These are phyloP conservation scores for Callimorpha dominula DNA, from an alignment of 2,888 invertebrate species.

Conservation along the genomic window DNA sequence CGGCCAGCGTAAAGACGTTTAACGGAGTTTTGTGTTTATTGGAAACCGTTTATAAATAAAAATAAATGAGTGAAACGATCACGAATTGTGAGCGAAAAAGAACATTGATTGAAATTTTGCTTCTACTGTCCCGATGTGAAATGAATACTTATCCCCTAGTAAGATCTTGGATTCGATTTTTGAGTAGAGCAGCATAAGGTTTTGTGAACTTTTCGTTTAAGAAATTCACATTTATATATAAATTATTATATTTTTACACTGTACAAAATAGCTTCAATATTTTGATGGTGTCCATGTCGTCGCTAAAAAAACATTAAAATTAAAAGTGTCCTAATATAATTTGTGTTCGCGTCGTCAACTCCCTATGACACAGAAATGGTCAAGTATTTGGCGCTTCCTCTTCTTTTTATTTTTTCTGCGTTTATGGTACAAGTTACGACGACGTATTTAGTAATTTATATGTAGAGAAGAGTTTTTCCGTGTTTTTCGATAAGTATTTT, in stretches of 20 bases:
- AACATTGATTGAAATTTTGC: background rate
- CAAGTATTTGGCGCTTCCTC: too few species aligned
- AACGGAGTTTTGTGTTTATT: conserved; percentile 41
- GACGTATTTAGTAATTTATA: background rate
- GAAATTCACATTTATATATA: background rate
- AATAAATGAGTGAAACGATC: conserved; percentile 4
- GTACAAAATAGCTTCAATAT: too few species aligned
- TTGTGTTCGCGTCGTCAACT: too few species aligned
- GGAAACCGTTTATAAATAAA: conserved; percentile 25
- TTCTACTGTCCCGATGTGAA: background rate
- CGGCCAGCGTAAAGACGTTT: conserved; percentile 42
- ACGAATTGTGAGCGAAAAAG: background rate
- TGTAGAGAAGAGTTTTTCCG: background rate
- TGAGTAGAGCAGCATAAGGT: background rate
- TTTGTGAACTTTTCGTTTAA: background rate
- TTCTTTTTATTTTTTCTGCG: too few species aligned
- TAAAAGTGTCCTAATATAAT: too few species aligned
- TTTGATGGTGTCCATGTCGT: too few species aligned
- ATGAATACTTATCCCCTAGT: background rate
- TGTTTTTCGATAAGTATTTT: background rate
- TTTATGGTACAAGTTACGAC: background rate
- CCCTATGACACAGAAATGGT: too few species aligned
- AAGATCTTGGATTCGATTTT: background rate
- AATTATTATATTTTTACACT: too few species aligned
- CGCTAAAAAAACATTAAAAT: too few species aligned